Percentiles rank a stretch among this genome's conserved stretches.
Conservation (phyloP, 2,797 vertebrate genomes). For the Sebastes matsubarae region DNA sequence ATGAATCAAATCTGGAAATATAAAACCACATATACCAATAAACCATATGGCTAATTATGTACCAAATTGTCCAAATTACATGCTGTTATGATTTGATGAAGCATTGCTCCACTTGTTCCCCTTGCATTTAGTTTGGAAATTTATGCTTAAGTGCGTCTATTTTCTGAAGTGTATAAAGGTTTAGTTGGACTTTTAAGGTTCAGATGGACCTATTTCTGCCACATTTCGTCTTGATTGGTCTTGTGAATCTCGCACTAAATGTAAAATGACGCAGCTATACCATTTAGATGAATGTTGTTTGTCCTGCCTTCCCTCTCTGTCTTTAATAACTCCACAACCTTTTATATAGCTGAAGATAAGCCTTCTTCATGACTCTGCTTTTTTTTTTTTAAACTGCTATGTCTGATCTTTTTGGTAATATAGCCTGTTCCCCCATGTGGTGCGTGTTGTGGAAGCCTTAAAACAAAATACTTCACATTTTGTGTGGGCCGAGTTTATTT, state of each 20-base stretch:
- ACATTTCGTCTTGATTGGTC: neutral
- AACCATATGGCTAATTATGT: neutral
- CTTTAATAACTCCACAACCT: neutral
- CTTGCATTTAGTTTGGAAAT: neutral
- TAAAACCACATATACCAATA: neutral
- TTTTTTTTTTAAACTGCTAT: neutral
- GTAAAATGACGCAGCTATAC: neutral
- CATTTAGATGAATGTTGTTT: neutral
- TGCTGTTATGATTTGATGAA: neutral
- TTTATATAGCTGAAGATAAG: neutral
- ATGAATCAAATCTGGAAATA: neutral
- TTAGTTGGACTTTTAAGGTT: neutral
- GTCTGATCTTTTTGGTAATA: neutral
- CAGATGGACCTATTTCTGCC: neutral
- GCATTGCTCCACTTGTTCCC: neutral
- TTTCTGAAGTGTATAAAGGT: neutral
- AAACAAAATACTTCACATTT: slow-evolving; percentile 55
- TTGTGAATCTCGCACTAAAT: neutral
- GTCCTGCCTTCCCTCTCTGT: neutral
- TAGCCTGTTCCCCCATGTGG: neutral
- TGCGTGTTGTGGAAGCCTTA: slow-evolving; percentile 19
- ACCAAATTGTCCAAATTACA: neutral
- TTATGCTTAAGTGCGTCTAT: neutral
- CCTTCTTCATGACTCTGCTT: neutral
- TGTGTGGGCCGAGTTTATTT: slow-evolving; percentile 72